phyloP scores from a whole-genome alignment of 2,888 invertebrate genomes.

The Gari tellinella region DNA sequence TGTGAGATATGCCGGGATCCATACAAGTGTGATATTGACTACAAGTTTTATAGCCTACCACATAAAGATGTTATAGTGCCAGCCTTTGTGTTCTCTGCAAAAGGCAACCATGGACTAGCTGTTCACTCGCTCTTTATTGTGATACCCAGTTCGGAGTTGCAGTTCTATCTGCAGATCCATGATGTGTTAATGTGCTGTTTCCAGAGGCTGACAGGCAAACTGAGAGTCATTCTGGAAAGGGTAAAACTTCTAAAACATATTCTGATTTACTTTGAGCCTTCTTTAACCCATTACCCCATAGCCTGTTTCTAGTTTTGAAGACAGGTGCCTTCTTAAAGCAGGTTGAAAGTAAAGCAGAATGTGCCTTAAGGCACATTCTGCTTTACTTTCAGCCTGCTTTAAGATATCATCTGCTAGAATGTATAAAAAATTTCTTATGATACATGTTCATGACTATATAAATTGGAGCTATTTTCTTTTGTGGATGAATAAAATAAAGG shows the following conservation, averaged over 20 bases:
- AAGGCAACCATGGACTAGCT: conserved; percentile 67
- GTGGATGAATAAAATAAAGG: no score
- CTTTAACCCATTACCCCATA: no score
- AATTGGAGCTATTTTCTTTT: no score
- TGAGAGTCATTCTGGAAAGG: conserved; percentile 77
- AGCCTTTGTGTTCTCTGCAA: conserved; percentile 80
- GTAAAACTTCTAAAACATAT: conserved; percentile 61
- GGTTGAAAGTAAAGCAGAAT: no score
- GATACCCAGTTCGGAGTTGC: conserved; percentile 70
- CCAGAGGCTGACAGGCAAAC: conserved; percentile 73
- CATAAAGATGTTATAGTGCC: conserved; percentile 77
- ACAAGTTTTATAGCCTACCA: conserved; percentile 78
- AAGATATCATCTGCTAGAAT: no score
- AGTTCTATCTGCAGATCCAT: conserved; percentile 76
- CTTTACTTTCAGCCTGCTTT: no score
- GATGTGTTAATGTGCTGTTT: conserved; percentile 74
- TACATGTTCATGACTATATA: no score
- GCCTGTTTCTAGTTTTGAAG: no score
- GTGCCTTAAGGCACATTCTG: no score
- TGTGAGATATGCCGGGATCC: conserved; percentile 82
- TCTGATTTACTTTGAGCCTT: no score
- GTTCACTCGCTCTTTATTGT: conserved; percentile 79
- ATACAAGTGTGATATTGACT: conserved; percentile 75
- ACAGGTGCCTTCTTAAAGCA: no score
- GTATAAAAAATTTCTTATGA: no score